Evolutionary conservation across 2,797 vertebrate species (phyloP).

Genomic region (Tadarida brasiliensis): DNA sequence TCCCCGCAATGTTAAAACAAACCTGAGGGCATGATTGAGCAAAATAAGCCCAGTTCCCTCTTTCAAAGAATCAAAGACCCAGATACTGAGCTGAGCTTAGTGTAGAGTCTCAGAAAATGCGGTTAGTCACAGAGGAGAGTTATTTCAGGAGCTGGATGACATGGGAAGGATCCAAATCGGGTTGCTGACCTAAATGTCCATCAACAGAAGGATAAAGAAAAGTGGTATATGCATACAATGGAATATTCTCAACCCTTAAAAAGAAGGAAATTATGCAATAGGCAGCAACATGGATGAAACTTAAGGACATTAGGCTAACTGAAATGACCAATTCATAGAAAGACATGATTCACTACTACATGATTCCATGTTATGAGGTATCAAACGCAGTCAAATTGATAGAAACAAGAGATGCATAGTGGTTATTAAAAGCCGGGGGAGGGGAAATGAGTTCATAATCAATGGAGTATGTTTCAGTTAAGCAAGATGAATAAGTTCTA

Average conservation of each 20-base stretch:
- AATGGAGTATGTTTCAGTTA: neutral
- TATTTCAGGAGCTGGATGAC: neutral
- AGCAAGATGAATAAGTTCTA: neutral
- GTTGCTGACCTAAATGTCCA: neutral
- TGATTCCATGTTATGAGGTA: neutral
- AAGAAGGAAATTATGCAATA: neutral
- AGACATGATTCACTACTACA: neutral
- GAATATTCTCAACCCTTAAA: too few relatives aligned
- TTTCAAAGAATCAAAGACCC: neutral
- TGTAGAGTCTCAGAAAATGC: neutral
- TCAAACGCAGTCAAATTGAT: neutral
- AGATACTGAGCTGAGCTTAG: neutral
- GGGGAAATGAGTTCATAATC: neutral
- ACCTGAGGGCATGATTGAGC: neutral
- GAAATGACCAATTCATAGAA: neutral
- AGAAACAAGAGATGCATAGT: neutral
- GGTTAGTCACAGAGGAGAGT: neutral
- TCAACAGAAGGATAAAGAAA: neutral
- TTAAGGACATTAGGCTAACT: neutral
- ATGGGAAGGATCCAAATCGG: neutral
- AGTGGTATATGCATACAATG: neutral
- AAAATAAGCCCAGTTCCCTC: neutral
- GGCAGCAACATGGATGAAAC: neutral
- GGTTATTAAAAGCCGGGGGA: neutral
- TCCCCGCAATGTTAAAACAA: neutral